Conservation (phyloP, 2,113 vertebrate species). For the Pagrus major region DNA sequence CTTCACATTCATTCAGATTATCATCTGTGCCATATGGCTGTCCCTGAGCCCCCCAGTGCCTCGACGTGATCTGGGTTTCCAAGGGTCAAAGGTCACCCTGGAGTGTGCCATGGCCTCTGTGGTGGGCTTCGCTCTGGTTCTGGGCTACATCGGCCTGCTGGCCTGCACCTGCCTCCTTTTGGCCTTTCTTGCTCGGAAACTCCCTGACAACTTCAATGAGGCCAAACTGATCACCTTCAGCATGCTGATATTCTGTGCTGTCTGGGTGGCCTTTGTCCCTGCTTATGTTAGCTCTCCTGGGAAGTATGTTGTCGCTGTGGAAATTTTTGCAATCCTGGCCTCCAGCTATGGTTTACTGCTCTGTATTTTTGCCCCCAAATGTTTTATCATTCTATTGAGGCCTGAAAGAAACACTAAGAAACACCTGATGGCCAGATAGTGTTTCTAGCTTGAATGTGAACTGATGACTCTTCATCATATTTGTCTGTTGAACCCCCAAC, state of each 20-base stretch:
- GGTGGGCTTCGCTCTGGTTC: conserved; percentile 2
- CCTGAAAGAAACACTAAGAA: conserved; percentile 76
- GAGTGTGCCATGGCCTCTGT: neutral
- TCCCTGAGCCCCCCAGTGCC: conserved; percentile 73
- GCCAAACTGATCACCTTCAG: conserved; percentile 82
- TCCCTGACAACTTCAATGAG: conserved; percentile 80
- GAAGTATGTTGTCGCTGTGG: conserved; percentile 64
- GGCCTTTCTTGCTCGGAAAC: conserved; percentile 61
- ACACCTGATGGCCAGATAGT: conserved; percentile 75
- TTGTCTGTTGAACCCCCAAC: neutral
- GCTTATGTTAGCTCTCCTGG: conserved; percentile 4
- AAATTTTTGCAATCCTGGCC: conserved; percentile 82
- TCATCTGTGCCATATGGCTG: conserved; percentile 79
- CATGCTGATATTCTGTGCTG: conserved; percentile 84
- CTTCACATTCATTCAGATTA: conserved; percentile 72
- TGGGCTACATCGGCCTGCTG: conserved; percentile 78
- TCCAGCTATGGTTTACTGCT: conserved; percentile 73
- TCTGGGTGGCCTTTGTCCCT: conserved; percentile 77
- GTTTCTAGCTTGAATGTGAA: neutral
- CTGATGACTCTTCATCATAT: neutral
- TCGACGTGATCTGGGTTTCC: conserved; percentile 56
- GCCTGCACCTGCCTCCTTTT: conserved; percentile 36
- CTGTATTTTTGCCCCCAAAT: conserved; percentile 77
- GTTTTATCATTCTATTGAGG: conserved; percentile 72
- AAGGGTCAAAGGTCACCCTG: conserved; percentile 15